Evolutionary conservation across 2,113 vertebrate genomes (phyloP).

Genomic region (Eleginops maclovinus): DNA sequence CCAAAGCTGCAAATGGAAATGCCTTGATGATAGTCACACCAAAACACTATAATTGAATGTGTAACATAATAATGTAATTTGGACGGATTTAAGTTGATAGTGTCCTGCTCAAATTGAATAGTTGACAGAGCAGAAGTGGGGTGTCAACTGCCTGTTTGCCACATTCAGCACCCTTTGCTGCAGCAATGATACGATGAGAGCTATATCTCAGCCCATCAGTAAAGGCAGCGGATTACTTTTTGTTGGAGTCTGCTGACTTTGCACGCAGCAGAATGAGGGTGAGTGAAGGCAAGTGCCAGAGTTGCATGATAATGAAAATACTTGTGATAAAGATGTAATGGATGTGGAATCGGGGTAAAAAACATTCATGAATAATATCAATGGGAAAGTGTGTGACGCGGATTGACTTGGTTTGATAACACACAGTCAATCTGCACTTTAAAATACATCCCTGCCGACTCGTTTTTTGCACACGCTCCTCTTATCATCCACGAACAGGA

Average conservation of each 20-base stretch:
- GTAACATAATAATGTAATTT: constrained; percentile 59
- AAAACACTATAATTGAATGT: constrained; percentile 53
- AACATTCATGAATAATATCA: constrained; percentile 72
- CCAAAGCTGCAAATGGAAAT: constrained; percentile 38
- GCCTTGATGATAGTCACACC: constrained; percentile 19
- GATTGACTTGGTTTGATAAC: constrained; percentile 63
- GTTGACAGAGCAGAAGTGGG: constrained; percentile 59
- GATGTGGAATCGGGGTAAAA: constrained; percentile 64
- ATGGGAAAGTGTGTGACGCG: constrained; percentile 39
- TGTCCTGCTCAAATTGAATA: constrained; percentile 47
- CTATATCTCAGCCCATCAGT: constrained; percentile 75
- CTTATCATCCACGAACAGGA: constrained; percentile 77
- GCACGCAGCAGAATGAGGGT: constrained; percentile 68
- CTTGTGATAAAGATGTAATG: constrained; percentile 80
- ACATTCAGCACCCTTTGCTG: constrained; percentile 38
- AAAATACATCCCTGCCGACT: constrained; percentile 52
- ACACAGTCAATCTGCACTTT: constrained; percentile 62
- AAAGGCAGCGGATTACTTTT: constrained; percentile 74
- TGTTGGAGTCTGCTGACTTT: constrained; percentile 74
- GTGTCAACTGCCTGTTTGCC: constrained; percentile 69
- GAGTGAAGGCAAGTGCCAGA: constrained; percentile 72
- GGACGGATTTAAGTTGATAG: constrained; percentile 53
- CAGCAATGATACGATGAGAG: constrained; percentile 61
- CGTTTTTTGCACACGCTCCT: constrained; percentile 35
- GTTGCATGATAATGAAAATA: constrained; percentile 76